Evolutionary conservation across 2,888 invertebrate genomes (phyloP).

Genomic region (Andrena trimmerana): DNA sequence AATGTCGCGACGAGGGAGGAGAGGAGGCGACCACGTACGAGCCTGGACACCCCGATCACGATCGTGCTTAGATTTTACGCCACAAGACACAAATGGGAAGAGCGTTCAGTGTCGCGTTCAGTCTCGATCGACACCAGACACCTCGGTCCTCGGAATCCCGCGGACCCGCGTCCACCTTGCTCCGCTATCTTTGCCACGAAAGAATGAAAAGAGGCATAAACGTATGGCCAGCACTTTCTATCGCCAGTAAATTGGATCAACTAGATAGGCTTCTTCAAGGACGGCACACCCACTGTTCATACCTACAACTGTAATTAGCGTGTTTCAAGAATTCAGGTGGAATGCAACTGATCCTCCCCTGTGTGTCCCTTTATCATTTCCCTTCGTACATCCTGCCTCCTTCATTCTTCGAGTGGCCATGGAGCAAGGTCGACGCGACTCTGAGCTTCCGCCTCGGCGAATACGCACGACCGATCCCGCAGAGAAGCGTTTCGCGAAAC

Average conservation of each 20-base stretch:
- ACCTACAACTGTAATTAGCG: slow-evolving; percentile 65
- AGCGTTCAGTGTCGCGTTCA: slow-evolving; percentile 72
- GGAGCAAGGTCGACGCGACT: slow-evolving; percentile 29
- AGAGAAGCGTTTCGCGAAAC: slow-evolving; percentile 24
- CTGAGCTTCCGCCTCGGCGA: neutral
- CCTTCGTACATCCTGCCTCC: slow-evolving; percentile 17
- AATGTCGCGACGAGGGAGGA: neutral
- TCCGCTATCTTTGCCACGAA: slow-evolving; percentile 8
- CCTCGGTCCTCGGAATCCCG: slow-evolving; percentile 21
- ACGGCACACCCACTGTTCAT: neutral
- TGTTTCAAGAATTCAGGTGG: slow-evolving; percentile 66
- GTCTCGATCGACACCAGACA: slow-evolving; percentile 34
- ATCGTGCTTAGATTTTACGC: slow-evolving; percentile 71
- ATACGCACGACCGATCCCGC: neutral
- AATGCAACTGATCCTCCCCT: slow-evolving; percentile 37
- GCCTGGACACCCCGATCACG: slow-evolving; percentile 44
- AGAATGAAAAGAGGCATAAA: neutral
- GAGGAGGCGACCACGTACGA: slow-evolving; percentile 16
- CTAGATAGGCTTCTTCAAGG: slow-evolving; percentile 13
- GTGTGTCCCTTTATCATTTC: too few relatives aligned
- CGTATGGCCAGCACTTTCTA: too few relatives aligned
- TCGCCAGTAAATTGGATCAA: neutral
- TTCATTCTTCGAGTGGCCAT: neutral
- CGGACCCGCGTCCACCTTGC: slow-evolving; percentile 40
- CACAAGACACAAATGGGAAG: slow-evolving; percentile 79